Conservation (phyloP, 2,888 invertebrate genomes). For the Poecilus cupreus region DNA sequence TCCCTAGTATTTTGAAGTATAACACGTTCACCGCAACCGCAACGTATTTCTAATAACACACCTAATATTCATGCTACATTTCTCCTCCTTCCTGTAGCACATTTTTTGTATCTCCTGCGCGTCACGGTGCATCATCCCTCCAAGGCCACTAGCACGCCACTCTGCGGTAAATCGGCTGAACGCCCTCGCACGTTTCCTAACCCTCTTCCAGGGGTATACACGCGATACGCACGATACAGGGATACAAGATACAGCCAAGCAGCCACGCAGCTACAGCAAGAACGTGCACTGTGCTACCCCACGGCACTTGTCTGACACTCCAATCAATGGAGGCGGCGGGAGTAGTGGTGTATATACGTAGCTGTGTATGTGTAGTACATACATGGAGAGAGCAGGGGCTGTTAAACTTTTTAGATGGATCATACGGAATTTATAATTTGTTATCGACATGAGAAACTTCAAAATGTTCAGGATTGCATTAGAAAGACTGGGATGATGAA, state of each 20-base stretch:
- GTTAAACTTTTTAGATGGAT: too few relatives aligned
- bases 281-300: not conserved
- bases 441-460: too few relatives aligned
- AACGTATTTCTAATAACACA: too few relatives aligned
- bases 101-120: slow-evolving; percentile 25
- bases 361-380: not conserved
- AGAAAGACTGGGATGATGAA: too few relatives aligned
- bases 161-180: slow-evolving; percentile 25
- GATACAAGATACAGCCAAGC: not conserved
- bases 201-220: not conserved
- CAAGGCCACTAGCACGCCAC: slow-evolving; percentile 23
- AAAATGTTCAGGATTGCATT: too few relatives aligned
- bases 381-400: too few relatives aligned
- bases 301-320: slow-evolving; percentile 43
- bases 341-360: not conserved
- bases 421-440: too few relatives aligned
- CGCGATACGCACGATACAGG: not conserved
- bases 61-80: too few relatives aligned
- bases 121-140: not conserved
- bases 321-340: slow-evolving; percentile 22
- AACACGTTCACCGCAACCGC: too few relatives aligned
- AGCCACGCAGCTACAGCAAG: not conserved
- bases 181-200: not conserved
- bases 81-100: not conserved
- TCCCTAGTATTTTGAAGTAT: too few relatives aligned